Conservation (phyloP, 1,140 invertebrate genomes). For the Helicorthomorpha holstii region DNA sequence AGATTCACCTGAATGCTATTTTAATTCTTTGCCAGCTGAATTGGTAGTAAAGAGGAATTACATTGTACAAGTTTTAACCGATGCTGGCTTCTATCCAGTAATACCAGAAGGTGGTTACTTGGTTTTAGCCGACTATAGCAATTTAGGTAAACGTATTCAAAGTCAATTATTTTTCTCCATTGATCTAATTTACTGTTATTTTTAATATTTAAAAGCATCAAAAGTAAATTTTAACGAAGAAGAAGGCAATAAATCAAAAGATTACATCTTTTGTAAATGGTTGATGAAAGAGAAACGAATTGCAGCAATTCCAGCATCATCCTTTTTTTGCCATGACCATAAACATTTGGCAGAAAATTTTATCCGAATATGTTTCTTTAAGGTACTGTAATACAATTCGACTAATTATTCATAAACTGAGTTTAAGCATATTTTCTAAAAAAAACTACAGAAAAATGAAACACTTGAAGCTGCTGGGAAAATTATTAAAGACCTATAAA, state of each 20-base stretch:
- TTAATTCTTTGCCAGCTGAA: constrained; percentile 54
- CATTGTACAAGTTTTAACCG: constrained; percentile 40
- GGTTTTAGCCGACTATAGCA: constrained; percentile 82
- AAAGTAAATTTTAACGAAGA: constrained; percentile 12
- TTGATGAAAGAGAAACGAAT: constrained; percentile 83
- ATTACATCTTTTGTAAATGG: constrained; percentile 88
- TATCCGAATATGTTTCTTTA: constrained; percentile 81
- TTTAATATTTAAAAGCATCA: background rate
- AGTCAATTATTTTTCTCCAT: no score
- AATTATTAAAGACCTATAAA: no score
- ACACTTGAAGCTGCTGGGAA: no score
- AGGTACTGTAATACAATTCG: no score
- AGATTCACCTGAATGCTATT: constrained; percentile 65
- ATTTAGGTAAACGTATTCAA: constrained; percentile 42
- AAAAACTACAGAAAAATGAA: no score
- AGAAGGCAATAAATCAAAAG: constrained; percentile 43
- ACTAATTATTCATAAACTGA: no score
- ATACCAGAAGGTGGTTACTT: constrained; percentile 97
- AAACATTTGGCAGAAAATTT: constrained; percentile 73
- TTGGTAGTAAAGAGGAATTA: constrained; percentile 67
- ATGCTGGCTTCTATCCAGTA: constrained; percentile 75
- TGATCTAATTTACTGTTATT: no score
- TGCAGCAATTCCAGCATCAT: constrained; percentile 84
- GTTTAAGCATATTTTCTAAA: no score
- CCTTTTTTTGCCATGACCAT: constrained; percentile 71